Base-by-base conservation (phyloP, 2,888 invertebrate genomes). In the Cataglyphis livida region DNA sequence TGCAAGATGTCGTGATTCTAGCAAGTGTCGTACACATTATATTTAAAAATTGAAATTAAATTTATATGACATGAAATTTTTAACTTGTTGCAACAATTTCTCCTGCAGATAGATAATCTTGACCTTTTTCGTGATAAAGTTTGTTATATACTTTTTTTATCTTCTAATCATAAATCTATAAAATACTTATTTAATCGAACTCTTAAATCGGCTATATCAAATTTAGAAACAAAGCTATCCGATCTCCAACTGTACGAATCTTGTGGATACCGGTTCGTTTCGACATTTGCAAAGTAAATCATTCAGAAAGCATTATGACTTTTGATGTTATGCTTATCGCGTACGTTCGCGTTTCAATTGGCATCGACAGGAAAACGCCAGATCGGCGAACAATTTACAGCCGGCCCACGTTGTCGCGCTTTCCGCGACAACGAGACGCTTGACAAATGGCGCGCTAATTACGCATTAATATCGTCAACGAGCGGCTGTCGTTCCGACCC, bases 381-480 rank as follows among this genome's bases (percentile, higher is more conserved):
- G 78, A 57, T 79, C 75, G 79, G 68, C 76, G 81, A 83, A 85
- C 79, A 82, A 85, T 82, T 82, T 65, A 66, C 73, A 38, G n/a
- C 54, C 38, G 64, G 54, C 57, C 21, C 12, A 44, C 59, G 76
- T 59, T 65, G 54, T 44, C 65, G 35, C 38, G 66, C 70, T 81
- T 54, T 54, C 59, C 62, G 38, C 54, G 21, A 54, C 57, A 54
- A 68, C 73, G 54, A 79, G 48, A 79, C 79, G 68, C 84, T 87
- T 90, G 91, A 91, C 88, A 88, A 90, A 91, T 91, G 87, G 82
- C 87, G 75, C 84, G 82, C 89, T 91, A 91, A 91, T 91, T 90
- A 88, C 90, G 83, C 82, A 86, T 87, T 87, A 89, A 89, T 87
- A 83, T 79, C 86, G 75, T 83, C 74, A 86, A 65, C 84, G 79